phyloP scores from a whole-genome alignment of 2,113 vertebrate species.

The Grammomys surdaster region DNA sequence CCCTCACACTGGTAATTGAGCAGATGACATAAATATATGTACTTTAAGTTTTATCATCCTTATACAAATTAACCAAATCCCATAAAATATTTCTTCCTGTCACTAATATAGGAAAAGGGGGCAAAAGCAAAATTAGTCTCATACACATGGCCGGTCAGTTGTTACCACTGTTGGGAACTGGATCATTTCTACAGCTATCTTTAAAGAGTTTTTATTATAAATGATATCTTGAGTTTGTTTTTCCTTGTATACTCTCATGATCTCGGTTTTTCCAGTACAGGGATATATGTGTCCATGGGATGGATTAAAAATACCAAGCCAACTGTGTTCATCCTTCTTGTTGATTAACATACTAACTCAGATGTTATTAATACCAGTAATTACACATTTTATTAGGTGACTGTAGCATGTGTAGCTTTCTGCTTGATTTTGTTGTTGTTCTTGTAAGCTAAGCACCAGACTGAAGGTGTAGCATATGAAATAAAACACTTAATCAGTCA shows the following conservation, averaged over 20 bases:
- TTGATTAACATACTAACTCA: neutral
- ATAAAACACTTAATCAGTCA: constrained; percentile 49
- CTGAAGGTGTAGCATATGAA: constrained; percentile 43
- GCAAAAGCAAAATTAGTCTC: constrained; percentile 50
- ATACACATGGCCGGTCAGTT: neutral
- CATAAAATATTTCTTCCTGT: neutral
- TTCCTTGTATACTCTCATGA: constrained; percentile 50
- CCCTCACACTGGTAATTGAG: constrained; percentile 43
- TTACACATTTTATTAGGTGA: neutral
- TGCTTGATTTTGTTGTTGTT: neutral
- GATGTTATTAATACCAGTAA: neutral
- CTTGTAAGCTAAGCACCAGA: constrained; percentile 51
- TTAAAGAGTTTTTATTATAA: constrained; percentile 30
- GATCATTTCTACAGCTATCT: constrained; percentile 40
- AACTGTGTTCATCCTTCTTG: constrained; percentile 25
- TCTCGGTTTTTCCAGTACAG: constrained; percentile 47
- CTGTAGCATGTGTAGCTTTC: neutral
- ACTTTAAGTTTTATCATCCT: constrained; percentile 52
- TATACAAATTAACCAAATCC: constrained; percentile 56
- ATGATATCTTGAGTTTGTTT: constrained; percentile 60
- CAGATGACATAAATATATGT: constrained; percentile 14
- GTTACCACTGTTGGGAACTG: constrained; percentile 25
- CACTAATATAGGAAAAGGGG: constrained; percentile 28
- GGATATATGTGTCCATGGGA: constrained; percentile 17
- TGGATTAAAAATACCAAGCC: neutral